A percentile compares a stretch with the other conserved stretches of the same genome.
Evolutionary conservation across 1,140 invertebrate species (phyloP).

Genomic region (Papilio helenus): DNA sequence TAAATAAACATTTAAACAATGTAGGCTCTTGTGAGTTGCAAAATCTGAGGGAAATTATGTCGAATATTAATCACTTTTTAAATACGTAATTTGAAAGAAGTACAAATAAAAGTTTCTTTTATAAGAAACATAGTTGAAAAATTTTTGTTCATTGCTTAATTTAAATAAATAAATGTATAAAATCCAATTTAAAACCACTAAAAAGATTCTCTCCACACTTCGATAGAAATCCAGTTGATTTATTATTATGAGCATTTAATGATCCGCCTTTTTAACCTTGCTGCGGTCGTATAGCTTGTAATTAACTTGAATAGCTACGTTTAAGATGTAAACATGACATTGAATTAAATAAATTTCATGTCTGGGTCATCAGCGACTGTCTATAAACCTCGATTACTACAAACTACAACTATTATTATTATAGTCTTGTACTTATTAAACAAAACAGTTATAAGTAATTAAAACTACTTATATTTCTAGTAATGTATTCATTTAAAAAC

Average conservation of each 20-base stretch:
- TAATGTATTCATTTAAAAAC: no score
- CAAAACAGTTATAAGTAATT: no score
- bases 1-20: neutral
- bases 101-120: neutral
- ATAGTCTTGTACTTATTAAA: no score
- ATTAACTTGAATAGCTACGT: constrained; percentile 23
- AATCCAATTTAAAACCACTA: constrained; percentile 16
- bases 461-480: no score
- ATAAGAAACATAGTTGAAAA: neutral
- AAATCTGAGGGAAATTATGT: no score
- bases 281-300: constrained; percentile 7
- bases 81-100: no score
- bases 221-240: constrained; percentile 11
- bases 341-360: neutral
- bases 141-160: neutral
- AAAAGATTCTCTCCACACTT: constrained; percentile 11
- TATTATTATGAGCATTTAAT: constrained; percentile 23
- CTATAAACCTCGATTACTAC: neutral
- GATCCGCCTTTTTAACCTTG: constrained; percentile 14
- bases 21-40: no score
- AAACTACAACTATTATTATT: no score
- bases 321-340: constrained; percentile 2
- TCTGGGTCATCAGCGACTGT: neutral
- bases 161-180: neutral
- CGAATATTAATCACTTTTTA: no score